Evolutionary conservation across 2,113 vertebrate genomes (phyloP).

Genomic region (Tragelaphus strepsiceros): DNA sequence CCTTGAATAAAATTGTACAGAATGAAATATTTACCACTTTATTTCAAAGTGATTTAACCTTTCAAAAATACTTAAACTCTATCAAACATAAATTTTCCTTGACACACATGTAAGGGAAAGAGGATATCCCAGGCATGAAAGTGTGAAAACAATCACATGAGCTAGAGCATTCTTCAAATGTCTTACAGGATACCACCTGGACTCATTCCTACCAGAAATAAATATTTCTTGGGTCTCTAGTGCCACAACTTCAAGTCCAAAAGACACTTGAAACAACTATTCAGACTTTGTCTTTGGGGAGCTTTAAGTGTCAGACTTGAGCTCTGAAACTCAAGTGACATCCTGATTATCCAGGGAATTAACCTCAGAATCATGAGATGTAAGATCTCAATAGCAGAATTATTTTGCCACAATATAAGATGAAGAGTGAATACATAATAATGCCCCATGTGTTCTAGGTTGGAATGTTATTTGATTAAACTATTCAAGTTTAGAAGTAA

Average conservation of each 20-base stretch:
- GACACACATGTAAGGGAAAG: not conserved
- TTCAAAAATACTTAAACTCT: constrained; percentile 1
- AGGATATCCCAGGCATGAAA: not conserved
- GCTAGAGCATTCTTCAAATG: not conserved
- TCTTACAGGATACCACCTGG: not conserved
- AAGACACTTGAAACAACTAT: not conserved
- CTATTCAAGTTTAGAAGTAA: not conserved
- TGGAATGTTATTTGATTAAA: not conserved
- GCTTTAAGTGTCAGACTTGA: not conserved
- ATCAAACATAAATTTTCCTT: not conserved
- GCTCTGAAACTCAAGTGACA: not conserved
- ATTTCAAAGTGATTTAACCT: constrained; percentile 17
- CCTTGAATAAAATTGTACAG: not conserved
- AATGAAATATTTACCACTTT: not conserved
- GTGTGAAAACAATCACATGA: not conserved
- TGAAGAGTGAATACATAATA: not conserved
- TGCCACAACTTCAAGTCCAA: not conserved
- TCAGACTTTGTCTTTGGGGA: not conserved
- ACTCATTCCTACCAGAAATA: not conserved
- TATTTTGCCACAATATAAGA: not conserved
- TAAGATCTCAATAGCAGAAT: not conserved
- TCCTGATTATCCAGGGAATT: not conserved
- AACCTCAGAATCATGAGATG: not conserved
- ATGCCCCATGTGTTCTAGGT: not conserved
- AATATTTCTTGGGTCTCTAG: not conserved